These are phyloP conservation scores for Drosophila cognata DNA, from an alignment of 2,888 invertebrate species.

Conservation along the genomic window DNA sequence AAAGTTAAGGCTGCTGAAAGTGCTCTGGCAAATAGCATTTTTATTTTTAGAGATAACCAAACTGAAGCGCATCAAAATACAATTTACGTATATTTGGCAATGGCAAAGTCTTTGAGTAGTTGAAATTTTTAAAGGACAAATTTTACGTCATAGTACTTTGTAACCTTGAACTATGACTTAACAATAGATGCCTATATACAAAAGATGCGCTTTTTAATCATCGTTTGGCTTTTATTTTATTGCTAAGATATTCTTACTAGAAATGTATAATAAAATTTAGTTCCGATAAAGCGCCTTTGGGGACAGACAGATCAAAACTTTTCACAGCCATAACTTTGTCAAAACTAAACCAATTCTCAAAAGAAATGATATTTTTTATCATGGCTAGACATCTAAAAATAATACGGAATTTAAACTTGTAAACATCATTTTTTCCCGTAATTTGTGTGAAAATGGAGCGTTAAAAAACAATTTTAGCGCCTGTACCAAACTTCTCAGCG, in stretches of 20 bases:
- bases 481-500: too few species aligned
- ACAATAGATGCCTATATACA: neutral
- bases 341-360: neutral
- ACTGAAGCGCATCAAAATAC: neutral
- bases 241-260: neutral
- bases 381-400: neutral
- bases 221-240: neutral
- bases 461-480: neutral
- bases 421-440: neutral
- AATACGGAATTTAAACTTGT: neutral
- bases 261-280: neutral
- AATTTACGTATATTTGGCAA: neutral
- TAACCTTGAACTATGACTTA: too few species aligned
- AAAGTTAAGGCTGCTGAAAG: slow-evolving; percentile 54
- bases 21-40: slow-evolving; percentile 2
- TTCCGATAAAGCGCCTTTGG: neutral
- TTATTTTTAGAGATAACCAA: neutral
- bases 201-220: neutral
- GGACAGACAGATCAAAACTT: neutral
- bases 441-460: neutral
- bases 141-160: neutral
- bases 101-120: neutral
- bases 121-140: neutral
- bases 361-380: neutral
- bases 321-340: neutral